Conservation (phyloP, 2,888 invertebrate genomes). For the Lepidonotus clava region DNA sequence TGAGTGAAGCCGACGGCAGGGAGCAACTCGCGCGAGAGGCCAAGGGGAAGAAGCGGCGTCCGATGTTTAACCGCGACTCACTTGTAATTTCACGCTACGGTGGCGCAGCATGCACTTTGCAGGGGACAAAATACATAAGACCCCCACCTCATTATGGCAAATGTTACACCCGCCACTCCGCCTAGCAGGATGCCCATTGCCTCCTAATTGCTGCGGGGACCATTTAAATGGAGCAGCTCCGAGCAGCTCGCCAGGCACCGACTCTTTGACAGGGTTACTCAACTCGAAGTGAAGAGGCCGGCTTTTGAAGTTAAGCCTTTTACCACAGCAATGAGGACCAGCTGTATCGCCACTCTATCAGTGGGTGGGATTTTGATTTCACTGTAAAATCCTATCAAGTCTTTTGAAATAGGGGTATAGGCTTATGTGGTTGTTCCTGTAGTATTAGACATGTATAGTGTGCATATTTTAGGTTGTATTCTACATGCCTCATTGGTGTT, state of each 20-base stretch:
- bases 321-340: too few species aligned
- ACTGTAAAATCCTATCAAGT: too few species aligned
- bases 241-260: neutral
- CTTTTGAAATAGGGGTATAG: too few species aligned
- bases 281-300: neutral
- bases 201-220: neutral
- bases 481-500: too few species aligned
- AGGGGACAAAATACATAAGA: neutral
- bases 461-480: too few species aligned
- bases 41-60: neutral
- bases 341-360: too few species aligned
- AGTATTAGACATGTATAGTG: too few species aligned
- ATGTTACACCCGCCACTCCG: neutral
- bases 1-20: conserved; percentile 27
- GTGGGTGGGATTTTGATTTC: too few species aligned
- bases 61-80: neutral
- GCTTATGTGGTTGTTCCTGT: too few species aligned
- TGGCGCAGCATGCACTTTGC: neutral
- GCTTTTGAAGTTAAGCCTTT: conserved; percentile 1
- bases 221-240: neutral
- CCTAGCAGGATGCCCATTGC: neutral
- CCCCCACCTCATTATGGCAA: neutral
- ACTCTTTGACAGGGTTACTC: neutral
- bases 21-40: too few species aligned
- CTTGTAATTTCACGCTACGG: conserved; percentile 20